Evolutionary conservation across 1,140 invertebrate genomes (phyloP).

Genomic region (Cepaea nemoralis): DNA sequence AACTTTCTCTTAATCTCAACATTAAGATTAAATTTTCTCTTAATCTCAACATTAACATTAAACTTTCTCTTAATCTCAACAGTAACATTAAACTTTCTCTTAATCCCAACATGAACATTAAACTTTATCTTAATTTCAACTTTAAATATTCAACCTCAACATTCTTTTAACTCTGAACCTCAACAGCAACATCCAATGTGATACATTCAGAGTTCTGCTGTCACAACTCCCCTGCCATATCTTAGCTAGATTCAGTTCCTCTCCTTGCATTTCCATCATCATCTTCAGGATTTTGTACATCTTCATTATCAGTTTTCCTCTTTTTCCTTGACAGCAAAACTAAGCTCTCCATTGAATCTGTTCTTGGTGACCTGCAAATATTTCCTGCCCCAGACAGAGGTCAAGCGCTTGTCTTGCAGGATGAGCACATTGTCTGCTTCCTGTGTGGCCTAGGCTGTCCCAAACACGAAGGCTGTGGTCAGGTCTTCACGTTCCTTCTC

Average conservation of each 20-base stretch:
- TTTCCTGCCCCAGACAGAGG: constrained; percentile 55
- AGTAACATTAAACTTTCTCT: too few species aligned
- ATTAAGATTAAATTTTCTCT: too few species aligned
- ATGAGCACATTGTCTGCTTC: constrained; percentile 98
- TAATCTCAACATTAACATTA: too few species aligned
- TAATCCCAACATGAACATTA: too few species aligned
- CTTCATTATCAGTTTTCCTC: constrained; percentile 12
- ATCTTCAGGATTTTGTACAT: too few species aligned
- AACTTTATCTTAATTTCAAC: too few species aligned
- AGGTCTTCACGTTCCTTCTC: constrained; percentile 85
- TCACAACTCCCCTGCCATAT: background rate
- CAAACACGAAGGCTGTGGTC: constrained; percentile 92
- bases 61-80: too few species aligned
- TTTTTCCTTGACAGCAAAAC: constrained; percentile 73
- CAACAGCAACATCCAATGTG: too few species aligned
- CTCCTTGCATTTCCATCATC: background rate
- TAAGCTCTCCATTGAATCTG: constrained; percentile 90
- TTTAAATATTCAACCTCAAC: too few species aligned
- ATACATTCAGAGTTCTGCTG: too few species aligned
- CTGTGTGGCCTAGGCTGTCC: constrained; percentile 94
- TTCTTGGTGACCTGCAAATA: constrained; percentile 82
- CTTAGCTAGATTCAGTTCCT: background rate
- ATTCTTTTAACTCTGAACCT: too few species aligned
- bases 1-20: too few species aligned
- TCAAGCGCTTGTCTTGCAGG: constrained; percentile 85